Percentiles rank a stretch among this genome's conserved stretches.
Conservation (phyloP, 2,888 invertebrate species). For the Baronia brevicornis region DNA sequence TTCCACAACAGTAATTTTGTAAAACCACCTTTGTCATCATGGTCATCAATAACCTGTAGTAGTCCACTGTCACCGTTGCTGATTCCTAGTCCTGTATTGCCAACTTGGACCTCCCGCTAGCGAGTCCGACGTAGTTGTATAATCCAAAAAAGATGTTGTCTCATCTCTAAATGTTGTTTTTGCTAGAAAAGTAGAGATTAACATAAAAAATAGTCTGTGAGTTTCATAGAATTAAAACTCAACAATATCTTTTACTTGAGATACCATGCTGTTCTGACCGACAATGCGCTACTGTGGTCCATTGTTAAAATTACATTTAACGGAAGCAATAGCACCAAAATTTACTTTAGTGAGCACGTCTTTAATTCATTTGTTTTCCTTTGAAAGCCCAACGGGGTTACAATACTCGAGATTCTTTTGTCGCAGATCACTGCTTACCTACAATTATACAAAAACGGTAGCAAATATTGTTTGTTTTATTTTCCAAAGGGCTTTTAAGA, state of each 20-base stretch:
- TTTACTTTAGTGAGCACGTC: slow-evolving; percentile 48
- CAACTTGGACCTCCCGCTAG: too few relatives aligned
- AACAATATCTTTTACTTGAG: slow-evolving; percentile 44
- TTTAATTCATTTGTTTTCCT: slow-evolving; percentile 61
- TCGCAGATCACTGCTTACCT: slow-evolving; percentile 51
- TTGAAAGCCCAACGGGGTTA: slow-evolving; percentile 59
- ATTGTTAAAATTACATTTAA: slow-evolving; percentile 49
- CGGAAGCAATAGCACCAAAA: slow-evolving; percentile 52
- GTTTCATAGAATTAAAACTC: slow-evolving; percentile 39
- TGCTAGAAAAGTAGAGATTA: too few relatives aligned
- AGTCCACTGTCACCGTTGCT: too few relatives aligned
- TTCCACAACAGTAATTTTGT: too few relatives aligned
- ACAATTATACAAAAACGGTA: slow-evolving; percentile 51
- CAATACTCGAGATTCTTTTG: slow-evolving; percentile 47
- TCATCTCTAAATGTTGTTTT: too few relatives aligned
- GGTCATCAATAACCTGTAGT: too few relatives aligned
- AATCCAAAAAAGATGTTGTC: too few relatives aligned
- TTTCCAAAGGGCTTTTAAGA: slow-evolving; percentile 57
- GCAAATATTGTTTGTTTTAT: slow-evolving; percentile 72
- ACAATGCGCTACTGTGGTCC: slow-evolving; percentile 52
- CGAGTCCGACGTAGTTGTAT: too few relatives aligned
- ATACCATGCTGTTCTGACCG: slow-evolving; percentile 34
- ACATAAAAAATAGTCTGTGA: too few relatives aligned
- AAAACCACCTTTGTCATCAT: too few relatives aligned
- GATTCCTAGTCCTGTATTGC: too few relatives aligned